phyloP scores from a whole-genome alignment of 2,797 vertebrate genomes.

The Manis crassicaudata region DNA sequence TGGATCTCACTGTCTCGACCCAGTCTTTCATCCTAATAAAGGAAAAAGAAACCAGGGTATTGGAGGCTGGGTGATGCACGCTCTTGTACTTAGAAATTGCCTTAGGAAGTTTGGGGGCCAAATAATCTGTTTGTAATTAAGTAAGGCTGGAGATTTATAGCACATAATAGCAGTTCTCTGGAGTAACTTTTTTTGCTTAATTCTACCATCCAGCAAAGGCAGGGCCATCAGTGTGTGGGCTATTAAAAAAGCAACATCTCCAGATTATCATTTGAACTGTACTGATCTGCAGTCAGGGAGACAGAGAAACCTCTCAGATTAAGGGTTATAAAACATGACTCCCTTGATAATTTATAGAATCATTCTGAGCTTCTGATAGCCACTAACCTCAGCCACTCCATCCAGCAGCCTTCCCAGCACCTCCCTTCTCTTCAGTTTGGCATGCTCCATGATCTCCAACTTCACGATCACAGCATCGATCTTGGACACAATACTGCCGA shows the following conservation, averaged over 20 bases:
- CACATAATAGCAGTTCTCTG: not conserved
- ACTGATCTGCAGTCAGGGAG: not conserved
- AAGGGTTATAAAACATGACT: not conserved
- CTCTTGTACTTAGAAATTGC: not conserved
- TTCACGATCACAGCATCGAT: slow-evolving; percentile 98
- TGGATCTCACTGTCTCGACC: slow-evolving; percentile 92
- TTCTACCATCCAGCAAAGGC: not conserved
- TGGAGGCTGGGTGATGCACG: rapidly evolving
- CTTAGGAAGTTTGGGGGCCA: not conserved
- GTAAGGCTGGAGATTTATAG: not conserved
- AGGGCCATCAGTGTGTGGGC: not conserved
- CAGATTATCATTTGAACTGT: not conserved
- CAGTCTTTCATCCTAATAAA: slow-evolving; percentile 91
- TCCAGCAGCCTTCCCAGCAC: slow-evolving; percentile 94
- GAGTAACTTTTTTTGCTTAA: not conserved
- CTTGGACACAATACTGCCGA: slow-evolving; percentile 98
- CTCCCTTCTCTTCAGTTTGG: slow-evolving; percentile 95
- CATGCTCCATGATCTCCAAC: slow-evolving; percentile 96
- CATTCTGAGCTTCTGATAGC: not conserved
- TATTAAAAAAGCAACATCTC: not conserved
- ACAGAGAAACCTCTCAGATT: not conserved
- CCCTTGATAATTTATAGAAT: not conserved
- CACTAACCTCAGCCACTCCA: slow-evolving; percentile 93
- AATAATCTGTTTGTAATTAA: not conserved
- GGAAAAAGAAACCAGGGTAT: not conserved